Evolutionary conservation across 2,113 vertebrate genomes (phyloP), one percentile per base, ranked within the genome.

Genomic region (Crypturellus undulatus): DNA sequence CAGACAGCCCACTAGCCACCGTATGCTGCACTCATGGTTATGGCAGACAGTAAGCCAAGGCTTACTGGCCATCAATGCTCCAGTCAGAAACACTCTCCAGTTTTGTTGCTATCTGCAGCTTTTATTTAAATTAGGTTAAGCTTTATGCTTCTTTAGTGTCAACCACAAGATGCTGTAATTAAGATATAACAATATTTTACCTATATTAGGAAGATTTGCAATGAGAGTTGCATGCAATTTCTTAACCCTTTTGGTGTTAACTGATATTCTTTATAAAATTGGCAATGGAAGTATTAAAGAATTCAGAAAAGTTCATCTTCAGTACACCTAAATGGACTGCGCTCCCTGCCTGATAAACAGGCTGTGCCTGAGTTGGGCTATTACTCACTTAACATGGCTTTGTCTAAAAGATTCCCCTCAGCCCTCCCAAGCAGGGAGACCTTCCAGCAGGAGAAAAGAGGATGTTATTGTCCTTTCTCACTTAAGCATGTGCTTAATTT

Each of bases 391-490:
- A 49, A 63, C 42, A 47, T 32, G 21, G 36, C 59, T 85, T 92
- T 85, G 52, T 83, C 93, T 80, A 75, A 88, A 93, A 90, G 18
- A 7, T 30, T 87, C 34, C 32, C 16, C 36, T 62, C 52, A 28
- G 45, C 26, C 69, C 5, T 19, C 12, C 12, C 6, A n/a, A 19
- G 30, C 85, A 47, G 24, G 60, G 16, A 7, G 34, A 58, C 52
- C 30, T 89, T 87, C 47, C 69, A 94, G 65, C 24, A 58, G 3
- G 20, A 32, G 20, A 17, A 70, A 70, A 4, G 4, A 78, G 16
- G 56, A 77, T 77, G 24, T 73, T 86, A 67, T 45, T 65, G 19
- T 56, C 54, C 45, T 47, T n/a, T 88, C 94, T 87, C 34, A 72
- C 45, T 72, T 36, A 71, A 91, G 26, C 9, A 18, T 26, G 32